Evolutionary conservation across 2,888 invertebrate species (phyloP).

Genomic region (Watsonalla cultraria): DNA sequence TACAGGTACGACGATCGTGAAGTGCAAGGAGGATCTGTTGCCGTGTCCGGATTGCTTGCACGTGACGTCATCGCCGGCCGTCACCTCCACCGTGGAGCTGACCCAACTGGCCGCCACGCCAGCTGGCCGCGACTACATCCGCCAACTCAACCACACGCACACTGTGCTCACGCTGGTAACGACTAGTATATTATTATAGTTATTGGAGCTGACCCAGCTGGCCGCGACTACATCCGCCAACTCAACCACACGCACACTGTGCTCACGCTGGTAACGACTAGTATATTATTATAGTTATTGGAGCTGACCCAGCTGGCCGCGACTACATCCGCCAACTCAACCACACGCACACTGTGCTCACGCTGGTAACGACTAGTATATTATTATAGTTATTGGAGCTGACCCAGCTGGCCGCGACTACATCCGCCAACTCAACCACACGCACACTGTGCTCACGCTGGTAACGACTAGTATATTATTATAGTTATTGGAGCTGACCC

Average conservation of each 20-base stretch:
- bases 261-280: conserved; percentile 49
- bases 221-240: conserved; percentile 40
- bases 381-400: conserved; percentile 21
- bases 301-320: conserved; percentile 27
- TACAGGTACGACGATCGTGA: conserved; percentile 50
- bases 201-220: conserved; percentile 19
- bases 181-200: conserved; percentile 13
- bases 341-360: conserved; percentile 30
- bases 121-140: conserved; percentile 39
- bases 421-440: conserved; percentile 40
- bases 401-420: conserved; percentile 29
- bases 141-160: conserved; percentile 32
- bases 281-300: conserved; percentile 13
- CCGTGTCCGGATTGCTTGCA: conserved; percentile 41
- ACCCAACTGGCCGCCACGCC: conserved; percentile 17
- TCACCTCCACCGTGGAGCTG: conserved; percentile 34
- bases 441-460: conserved; percentile 33
- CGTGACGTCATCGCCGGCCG: conserved; percentile 13
- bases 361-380: conserved; percentile 46
- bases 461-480: conserved; percentile 33
- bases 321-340: conserved; percentile 41
- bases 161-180: conserved; percentile 46
- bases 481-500: conserved; percentile 21
- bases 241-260: conserved; percentile 35
- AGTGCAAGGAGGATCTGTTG: conserved; percentile 38